These are phyloP conservation scores for Pseudococcus jackbeardsleyi DNA, from an alignment of 2,888 invertebrate genomes.

Conservation along the genomic window DNA sequence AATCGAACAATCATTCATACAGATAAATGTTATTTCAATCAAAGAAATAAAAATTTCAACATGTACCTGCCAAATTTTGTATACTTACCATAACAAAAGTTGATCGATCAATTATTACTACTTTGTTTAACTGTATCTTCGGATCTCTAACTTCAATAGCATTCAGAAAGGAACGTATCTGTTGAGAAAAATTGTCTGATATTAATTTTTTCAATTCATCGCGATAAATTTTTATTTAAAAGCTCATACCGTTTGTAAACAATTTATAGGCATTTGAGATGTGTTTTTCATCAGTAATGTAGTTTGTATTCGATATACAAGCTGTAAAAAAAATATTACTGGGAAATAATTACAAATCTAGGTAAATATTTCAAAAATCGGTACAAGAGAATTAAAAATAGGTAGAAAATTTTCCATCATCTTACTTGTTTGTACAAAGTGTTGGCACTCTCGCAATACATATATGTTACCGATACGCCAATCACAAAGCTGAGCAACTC, in stretches of 20 bases:
- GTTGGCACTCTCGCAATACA: slow-evolving; percentile 19
- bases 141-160: neutral
- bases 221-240: too few species aligned
- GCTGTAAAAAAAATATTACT: neutral
- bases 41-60: too few species aligned
- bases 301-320: neutral
- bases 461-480: neutral
- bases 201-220: too few species aligned
- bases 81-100: neutral
- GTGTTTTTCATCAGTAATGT: neutral
- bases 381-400: neutral
- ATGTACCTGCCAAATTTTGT: too few species aligned
- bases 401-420: neutral
- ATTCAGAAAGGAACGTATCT: neutral
- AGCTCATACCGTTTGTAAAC: slow-evolving; percentile 11
- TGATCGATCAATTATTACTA: neutral
- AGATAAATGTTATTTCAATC: neutral
- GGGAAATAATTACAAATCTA: neutral
- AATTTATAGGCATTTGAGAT: neutral
- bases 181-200: neutral
- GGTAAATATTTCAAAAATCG: neutral
- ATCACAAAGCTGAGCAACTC: neutral
- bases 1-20: neutral
- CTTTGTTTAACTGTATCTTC: neutral
- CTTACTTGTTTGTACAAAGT: slow-evolving; percentile 14